A percentile compares a stretch with the other conserved stretches of the same genome.
Conservation (phyloP, 2,113 vertebrate genomes). For the Periophthalmodon schlosseri region DNA sequence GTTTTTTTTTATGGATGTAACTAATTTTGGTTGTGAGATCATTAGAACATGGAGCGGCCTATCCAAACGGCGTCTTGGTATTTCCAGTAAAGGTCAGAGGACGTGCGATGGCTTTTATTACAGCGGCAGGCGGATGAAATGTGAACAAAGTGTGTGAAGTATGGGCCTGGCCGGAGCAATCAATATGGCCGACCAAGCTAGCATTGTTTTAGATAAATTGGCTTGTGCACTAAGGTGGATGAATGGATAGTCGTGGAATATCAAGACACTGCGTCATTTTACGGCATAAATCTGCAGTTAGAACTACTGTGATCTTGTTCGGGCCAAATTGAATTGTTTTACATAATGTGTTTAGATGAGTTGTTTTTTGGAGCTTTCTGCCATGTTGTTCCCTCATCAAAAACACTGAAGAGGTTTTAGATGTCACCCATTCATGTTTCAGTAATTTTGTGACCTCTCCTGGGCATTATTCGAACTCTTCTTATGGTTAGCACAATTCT, state of each 20-base stretch:
- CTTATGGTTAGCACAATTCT: no score
- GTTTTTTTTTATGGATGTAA: slow-evolving; percentile 34
- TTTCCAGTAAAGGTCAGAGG: slow-evolving; percentile 64
- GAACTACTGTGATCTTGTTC: background rate
- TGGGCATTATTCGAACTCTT: no score
- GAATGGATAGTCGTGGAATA: background rate
- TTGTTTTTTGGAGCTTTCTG: no score
- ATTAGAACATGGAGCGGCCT: slow-evolving; percentile 51
- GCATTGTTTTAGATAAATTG: slow-evolving; percentile 28
- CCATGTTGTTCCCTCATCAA: no score
- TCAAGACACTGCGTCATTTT: slow-evolving; percentile 2
- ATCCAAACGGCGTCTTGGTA: slow-evolving; percentile 49
- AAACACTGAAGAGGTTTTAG: no score
- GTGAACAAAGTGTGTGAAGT: slow-evolving; percentile 47
- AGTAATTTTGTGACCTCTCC: no score
- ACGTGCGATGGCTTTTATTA: slow-evolving; percentile 52
- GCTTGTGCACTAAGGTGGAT: background rate
- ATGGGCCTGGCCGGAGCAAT: slow-evolving; percentile 22
- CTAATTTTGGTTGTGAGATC: slow-evolving; percentile 49
- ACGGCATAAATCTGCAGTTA: background rate
- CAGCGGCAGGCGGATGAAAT: slow-evolving; percentile 39
- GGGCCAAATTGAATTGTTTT: background rate
- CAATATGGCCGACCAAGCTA: slow-evolving; percentile 33
- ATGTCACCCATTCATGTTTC: no score
- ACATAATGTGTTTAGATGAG: background rate